These are phyloP conservation scores for Trimorus sp. DNA, from an alignment of 2,888 invertebrate genomes.

Conservation along the genomic window DNA sequence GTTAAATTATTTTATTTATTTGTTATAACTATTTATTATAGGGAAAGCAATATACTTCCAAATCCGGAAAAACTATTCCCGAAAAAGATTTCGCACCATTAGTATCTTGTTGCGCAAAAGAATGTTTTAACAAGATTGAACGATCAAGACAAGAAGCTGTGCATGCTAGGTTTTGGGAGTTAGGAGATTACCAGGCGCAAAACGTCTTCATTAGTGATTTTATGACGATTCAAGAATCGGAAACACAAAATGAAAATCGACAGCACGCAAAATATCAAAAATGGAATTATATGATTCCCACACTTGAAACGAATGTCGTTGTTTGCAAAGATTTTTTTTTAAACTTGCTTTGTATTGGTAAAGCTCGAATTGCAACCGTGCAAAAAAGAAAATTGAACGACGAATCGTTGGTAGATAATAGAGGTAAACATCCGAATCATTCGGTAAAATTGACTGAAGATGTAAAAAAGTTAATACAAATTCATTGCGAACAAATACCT, in stretches of 20 bases:
- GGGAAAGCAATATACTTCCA: conserved; percentile 23
- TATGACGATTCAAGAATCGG: neutral
- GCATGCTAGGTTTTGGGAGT: conserved; percentile 11
- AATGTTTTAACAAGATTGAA: conserved; percentile 4
- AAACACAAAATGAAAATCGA: conserved; percentile 14
- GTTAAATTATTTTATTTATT: too few species aligned
- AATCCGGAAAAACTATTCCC: conserved; percentile 8
- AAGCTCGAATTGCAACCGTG: neutral
- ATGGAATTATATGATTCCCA: neutral
- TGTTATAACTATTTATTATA: neutral
- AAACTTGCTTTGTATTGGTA: conserved; percentile 1
- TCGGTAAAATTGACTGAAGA: conserved; percentile 26
- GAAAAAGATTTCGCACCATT: conserved; percentile 8
- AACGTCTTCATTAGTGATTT: conserved; percentile 5
- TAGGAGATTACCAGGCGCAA: conserved; percentile 17
- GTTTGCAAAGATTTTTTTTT: conserved; percentile 3
- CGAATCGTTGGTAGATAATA: conserved; percentile 16
- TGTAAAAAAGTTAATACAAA: conserved; percentile 35
- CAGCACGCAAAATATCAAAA: neutral
- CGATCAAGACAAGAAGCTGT: conserved; percentile 7
- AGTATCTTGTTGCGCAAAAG: conserved; percentile 9
- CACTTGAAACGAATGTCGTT: neutral
- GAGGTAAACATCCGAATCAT: conserved; percentile 22
- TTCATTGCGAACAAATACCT: conserved; percentile 21
- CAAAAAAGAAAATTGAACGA: conserved; percentile 9